phyloP scores from a whole-genome alignment of 2,113 vertebrate species.

The Syngnathoides biaculeatus region DNA sequence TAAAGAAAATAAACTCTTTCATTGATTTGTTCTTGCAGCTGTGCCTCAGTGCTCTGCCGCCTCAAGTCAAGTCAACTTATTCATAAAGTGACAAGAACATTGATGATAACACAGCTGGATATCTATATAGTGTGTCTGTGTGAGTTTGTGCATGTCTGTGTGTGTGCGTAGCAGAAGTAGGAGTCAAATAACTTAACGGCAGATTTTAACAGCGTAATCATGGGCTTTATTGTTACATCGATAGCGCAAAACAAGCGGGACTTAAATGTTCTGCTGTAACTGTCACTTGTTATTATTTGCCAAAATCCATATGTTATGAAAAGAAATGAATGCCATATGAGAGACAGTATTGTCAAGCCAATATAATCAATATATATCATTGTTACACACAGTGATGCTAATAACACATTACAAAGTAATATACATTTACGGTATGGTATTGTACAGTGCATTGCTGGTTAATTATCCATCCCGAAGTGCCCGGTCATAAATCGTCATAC shows the following conservation, averaged over 20 bases:
- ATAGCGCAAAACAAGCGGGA: not conserved
- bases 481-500: no score
- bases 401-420: no score
- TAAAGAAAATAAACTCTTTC: slow-evolving; percentile 1
- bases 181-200: slow-evolving; percentile 1
- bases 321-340: not conserved
- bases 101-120: slow-evolving; percentile 11
- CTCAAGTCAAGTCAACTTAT: not conserved
- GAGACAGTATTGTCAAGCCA: not conserved
- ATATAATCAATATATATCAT: not conserved
- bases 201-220: not conserved
- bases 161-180: not conserved
- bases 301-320: not conserved
- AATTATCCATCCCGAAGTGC: no score
- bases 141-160: not conserved
- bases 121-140: not conserved
- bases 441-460: no score
- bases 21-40: slow-evolving; percentile 3
- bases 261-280: not conserved
- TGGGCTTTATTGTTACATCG: not conserved
- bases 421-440: no score
- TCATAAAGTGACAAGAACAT: slow-evolving; percentile 5
- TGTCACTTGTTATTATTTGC: not conserved
- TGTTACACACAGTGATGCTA: no score
- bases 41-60: not conserved